Evolutionary conservation across 2,113 vertebrate genomes (phyloP), one percentile per base, ranked within the genome.

Genomic region (Henicopernis longicauda): DNA sequence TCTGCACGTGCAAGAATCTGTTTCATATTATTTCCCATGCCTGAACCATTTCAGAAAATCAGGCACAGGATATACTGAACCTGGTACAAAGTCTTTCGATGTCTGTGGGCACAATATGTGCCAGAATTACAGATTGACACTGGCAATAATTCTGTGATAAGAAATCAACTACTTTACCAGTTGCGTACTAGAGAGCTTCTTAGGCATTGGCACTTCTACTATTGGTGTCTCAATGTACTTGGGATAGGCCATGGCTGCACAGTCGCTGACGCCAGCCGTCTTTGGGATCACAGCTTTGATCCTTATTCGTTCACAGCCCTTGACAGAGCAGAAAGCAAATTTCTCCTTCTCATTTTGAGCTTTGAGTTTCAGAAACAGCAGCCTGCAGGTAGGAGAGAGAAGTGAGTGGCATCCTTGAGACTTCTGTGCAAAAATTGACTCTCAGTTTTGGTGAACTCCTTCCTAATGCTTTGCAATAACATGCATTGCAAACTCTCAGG

Each of bases 181-280:
- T 62, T 97, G 97, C 29, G 94, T 38, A 8, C 90, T 96, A 0
- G 97, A 94, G 55, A 99, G 98, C 96, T 99, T 99, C 94, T 89
- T 98, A 54, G 99, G 99, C 99, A 99, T 99, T 2, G 99, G 99
- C 38, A 99, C 98, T 7, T 99, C 99, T 38, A 99, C 99, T 1
- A 98, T 61, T 1, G 99, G 98, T 58, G 98, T 97, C 98, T 99
- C 98, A 0, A 98, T 78, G 50, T 99, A 99, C 93, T 89, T 98
- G 65, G 99, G 99, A 55, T 99, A 99, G 55, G 99, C 98, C 3
- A 95, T 70, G 63, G 98, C 98, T 70, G 98, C 97, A 93, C 99
- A 99, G 98, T 99, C 98, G 0, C 99, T 99, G 94, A 98, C 18
- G 0, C 97, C 98, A 8, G 99, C 98, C 1, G 97, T 97, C 93